phyloP scores from a whole-genome alignment of 2,888 invertebrate species.

The Phengaris arion region DNA sequence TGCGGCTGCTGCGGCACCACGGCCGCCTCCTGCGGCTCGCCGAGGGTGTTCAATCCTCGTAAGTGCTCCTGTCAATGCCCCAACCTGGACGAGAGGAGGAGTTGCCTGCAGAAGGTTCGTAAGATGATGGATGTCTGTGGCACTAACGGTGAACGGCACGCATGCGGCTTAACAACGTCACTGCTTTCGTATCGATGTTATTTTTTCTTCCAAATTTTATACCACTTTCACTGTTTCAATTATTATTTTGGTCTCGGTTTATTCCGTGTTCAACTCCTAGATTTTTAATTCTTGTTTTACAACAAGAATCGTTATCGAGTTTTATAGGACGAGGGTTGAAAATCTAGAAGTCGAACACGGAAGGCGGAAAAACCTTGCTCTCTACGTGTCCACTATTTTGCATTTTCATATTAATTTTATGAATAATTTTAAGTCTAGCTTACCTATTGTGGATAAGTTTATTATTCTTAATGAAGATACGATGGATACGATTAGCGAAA shows the following conservation, averaged over 20 bases:
- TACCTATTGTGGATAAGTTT: no score
- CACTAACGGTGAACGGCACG: slow-evolving; percentile 49
- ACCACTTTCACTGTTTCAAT: slow-evolving; percentile 13
- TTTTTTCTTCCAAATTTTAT: slow-evolving; percentile 27
- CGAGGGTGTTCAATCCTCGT: slow-evolving; percentile 68
- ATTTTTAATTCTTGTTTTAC: no score
- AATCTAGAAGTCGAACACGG: no score
- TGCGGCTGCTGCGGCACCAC: slow-evolving; percentile 63
- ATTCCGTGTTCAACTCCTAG: no score
- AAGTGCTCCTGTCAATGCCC: slow-evolving; percentile 76
- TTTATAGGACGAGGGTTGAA: no score
- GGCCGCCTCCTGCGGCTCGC: slow-evolving; percentile 54
- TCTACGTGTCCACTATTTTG: no score
- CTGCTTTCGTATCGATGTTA: slow-evolving; percentile 44
- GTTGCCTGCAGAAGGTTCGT: slow-evolving; percentile 71
- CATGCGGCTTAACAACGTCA: slow-evolving; percentile 53
- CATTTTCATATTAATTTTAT: no score
- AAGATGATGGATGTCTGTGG: slow-evolving; percentile 72
- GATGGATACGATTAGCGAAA: not conserved
- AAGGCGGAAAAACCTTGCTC: no score
- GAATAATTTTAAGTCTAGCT: no score
- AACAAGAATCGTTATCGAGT: no score
- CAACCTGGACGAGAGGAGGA: slow-evolving; percentile 63
- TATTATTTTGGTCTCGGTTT: not conserved
- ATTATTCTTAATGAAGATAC: not conserved